Percentiles rank a stretch among this genome's conserved stretches.
These are phyloP conservation scores for Ophion obscuratus DNA, from an alignment of 2,888 invertebrate species.

Conservation along the genomic window DNA sequence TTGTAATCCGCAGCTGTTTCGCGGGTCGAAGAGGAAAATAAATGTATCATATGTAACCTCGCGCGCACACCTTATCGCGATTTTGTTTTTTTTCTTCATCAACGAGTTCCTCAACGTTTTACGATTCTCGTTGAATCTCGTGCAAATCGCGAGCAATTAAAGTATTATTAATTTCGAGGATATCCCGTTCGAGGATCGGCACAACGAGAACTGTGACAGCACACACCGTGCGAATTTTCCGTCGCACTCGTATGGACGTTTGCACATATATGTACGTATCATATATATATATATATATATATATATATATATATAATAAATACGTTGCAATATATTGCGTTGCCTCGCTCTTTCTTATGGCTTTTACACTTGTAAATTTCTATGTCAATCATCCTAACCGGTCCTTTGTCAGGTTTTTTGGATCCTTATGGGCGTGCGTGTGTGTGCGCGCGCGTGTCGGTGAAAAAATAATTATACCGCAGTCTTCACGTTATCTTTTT, in stretches of 20 bases:
- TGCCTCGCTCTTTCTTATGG: no score
- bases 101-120: not conserved
- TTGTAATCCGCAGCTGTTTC: conserved; percentile 58
- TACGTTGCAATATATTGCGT: no score
- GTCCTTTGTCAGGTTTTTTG: no score
- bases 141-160: not conserved
- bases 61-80: not conserved
- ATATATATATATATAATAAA: no score
- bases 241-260: not conserved
- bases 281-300: no score
- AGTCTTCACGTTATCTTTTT: no score
- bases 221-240: not conserved
- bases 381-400: no score
- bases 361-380: no score
- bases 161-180: conserved; percentile 8
- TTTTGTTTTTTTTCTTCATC: not conserved
- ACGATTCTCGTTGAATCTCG: not conserved
- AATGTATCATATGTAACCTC: conserved; percentile 4
- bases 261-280: not conserved
- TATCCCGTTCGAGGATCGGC: conserved; percentile 30
- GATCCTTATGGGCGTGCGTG: no score
- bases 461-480: no score
- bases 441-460: no score
- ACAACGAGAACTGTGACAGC: conserved; percentile 45
- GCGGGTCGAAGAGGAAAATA: not conserved